phyloP scores from a whole-genome alignment of 2,797 vertebrate species.

The Anabas testudineus region DNA sequence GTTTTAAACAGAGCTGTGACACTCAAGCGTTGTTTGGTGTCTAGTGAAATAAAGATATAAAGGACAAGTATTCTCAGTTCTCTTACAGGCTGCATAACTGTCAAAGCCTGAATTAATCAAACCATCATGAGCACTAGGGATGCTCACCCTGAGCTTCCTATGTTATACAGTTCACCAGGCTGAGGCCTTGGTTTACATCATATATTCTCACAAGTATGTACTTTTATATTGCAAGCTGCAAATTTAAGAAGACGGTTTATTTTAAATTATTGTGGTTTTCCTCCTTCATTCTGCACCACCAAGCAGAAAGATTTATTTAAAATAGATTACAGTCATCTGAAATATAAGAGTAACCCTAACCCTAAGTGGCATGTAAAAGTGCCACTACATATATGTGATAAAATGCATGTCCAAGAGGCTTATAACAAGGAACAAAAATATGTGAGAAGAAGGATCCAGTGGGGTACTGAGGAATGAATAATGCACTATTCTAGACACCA shows the following conservation, averaged over 20 bases:
- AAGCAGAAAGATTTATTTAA: no score
- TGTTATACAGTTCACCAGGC: constrained; percentile 8
- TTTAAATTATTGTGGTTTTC: constrained; percentile 1
- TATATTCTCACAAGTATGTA: not conserved
- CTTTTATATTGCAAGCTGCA: not conserved
- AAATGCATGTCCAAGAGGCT: not conserved
- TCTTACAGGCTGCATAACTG: constrained; percentile 16
- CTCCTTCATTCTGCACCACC: not conserved
- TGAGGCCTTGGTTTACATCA: constrained; percentile 6
- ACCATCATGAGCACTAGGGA: constrained; percentile 10
- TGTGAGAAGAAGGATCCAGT: not conserved
- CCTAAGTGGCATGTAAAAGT: not conserved
- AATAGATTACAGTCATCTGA: constrained; percentile 6
- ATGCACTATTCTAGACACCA: not conserved
- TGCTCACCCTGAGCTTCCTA: not conserved
- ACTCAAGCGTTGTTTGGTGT: not conserved
- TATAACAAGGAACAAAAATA: not conserved
- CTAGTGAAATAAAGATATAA: not conserved
- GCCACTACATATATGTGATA: not conserved
- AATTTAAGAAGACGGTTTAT: not conserved
- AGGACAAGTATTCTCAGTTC: constrained; percentile 7
- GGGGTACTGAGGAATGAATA: not conserved
- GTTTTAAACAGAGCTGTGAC: not conserved
- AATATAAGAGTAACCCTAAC: no score
- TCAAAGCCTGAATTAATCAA: constrained; percentile 41